phyloP scores from a whole-genome alignment of 2,888 invertebrate species.

The Lycaena phlaeas region DNA sequence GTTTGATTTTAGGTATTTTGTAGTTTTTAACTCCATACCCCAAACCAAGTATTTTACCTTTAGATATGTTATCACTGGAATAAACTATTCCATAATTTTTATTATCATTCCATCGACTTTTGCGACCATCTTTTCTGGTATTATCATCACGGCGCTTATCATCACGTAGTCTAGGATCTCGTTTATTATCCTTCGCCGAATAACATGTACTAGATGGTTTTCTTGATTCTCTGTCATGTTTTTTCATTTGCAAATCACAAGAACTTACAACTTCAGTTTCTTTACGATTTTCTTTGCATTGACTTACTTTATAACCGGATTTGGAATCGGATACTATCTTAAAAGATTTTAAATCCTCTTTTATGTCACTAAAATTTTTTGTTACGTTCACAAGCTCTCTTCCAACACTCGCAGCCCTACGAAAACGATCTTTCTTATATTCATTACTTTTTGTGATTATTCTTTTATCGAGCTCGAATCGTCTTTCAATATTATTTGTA shows the following conservation, averaged over 20 bases:
- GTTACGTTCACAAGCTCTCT: constrained; percentile 27
- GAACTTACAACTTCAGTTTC: constrained; percentile 13
- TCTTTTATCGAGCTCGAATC: not conserved
- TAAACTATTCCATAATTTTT: constrained; percentile 47
- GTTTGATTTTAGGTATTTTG: constrained; percentile 65
- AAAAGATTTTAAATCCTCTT: constrained; percentile 47
- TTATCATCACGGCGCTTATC: constrained; percentile 23
- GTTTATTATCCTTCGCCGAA: constrained; percentile 38
- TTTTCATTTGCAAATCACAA: constrained; percentile 22
- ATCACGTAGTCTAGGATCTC: constrained; percentile 45
- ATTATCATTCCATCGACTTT: constrained; percentile 20
- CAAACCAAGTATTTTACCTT: constrained; percentile 45
- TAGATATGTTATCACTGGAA: constrained; percentile 56
- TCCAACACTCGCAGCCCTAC: constrained; percentile 52
- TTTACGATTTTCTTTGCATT: constrained; percentile 6
- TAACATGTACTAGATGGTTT: constrained; percentile 20
- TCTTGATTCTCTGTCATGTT: constrained; percentile 15
- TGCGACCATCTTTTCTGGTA: constrained; percentile 22
- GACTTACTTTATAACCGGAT: constrained; percentile 14
- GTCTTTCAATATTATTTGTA: constrained; percentile 11
- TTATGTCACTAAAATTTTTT: constrained; percentile 43
- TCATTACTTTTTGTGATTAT: constrained; percentile 10
- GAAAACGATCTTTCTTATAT: constrained; percentile 25
- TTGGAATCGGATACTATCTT: constrained; percentile 23
- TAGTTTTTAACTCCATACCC: constrained; percentile 62